Percentiles rank a stretch among this genome's conserved stretches.
Evolutionary conservation across 2,888 invertebrate species (phyloP).

Genomic region (Leptura quadrifasciata): DNA sequence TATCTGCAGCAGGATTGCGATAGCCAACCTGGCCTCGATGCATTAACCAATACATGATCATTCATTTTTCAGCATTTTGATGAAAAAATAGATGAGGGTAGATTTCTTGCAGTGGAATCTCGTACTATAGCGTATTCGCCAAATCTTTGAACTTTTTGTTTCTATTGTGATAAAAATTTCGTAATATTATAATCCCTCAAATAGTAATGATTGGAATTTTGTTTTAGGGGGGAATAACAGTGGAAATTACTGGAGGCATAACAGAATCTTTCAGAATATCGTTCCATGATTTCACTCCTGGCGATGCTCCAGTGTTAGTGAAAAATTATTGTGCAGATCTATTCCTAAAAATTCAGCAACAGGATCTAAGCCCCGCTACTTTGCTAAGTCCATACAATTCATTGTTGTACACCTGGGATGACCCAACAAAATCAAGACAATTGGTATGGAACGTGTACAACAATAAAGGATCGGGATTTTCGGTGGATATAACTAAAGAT

Average conservation of each 20-base stretch:
- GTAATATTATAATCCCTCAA: too few relatives aligned
- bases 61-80: too few relatives aligned
- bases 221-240: slow-evolving; percentile 80
- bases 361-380: slow-evolving; percentile 79
- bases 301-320: slow-evolving; percentile 88
- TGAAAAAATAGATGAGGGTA: too few relatives aligned
- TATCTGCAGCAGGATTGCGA: too few relatives aligned
- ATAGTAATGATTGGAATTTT: neutral
- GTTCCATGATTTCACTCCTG: slow-evolving; percentile 83
- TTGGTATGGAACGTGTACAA: slow-evolving; percentile 90
- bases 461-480: slow-evolving; percentile 83
- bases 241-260: slow-evolving; percentile 84
- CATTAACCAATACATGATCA: too few relatives aligned
- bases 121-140: too few relatives aligned
- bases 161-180: too few relatives aligned
- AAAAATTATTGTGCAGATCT: slow-evolving; percentile 90
- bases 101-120: too few relatives aligned
- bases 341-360: slow-evolving; percentile 86
- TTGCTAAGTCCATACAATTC: slow-evolving; percentile 85
- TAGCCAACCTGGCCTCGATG: too few relatives aligned
- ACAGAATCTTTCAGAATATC: slow-evolving; percentile 84
- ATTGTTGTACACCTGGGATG: slow-evolving; percentile 90
- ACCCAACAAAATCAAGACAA: slow-evolving; percentile 83
- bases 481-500: slow-evolving; percentile 83
- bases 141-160: too few relatives aligned